These are phyloP conservation scores for Muschampia plurimacula DNA, from an alignment of 2,888 invertebrate species.

Conservation along the genomic window DNA sequence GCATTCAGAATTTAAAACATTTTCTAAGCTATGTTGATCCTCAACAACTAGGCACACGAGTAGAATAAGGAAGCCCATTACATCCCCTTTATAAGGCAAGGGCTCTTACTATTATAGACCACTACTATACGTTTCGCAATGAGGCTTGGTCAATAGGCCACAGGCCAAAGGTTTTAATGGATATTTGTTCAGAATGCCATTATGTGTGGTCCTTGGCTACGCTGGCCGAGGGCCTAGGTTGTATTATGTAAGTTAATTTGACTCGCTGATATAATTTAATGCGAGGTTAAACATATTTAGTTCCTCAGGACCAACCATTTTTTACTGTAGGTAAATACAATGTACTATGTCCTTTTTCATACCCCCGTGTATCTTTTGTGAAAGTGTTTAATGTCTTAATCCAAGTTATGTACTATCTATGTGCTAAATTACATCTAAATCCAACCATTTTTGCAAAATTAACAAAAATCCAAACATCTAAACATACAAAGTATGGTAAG, in stretches of 20 bases:
- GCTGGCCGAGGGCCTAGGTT: constrained; percentile 22
- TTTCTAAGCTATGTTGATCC: not conserved
- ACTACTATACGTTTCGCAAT: constrained; percentile 33
- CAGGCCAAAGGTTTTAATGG: constrained; percentile 27
- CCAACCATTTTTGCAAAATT: no score
- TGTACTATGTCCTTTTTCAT: no score
- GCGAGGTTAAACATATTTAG: not conserved
- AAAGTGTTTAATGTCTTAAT: no score
- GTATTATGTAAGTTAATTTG: constrained; percentile 26
- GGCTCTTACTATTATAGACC: constrained; percentile 25
- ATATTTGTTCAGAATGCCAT: constrained; percentile 36
- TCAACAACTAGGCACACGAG: not conserved
- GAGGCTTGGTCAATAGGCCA: constrained; percentile 20
- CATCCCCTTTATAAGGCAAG: constrained; percentile 33
- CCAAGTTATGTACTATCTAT: no score
- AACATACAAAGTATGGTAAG: no score
- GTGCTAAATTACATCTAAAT: no score
- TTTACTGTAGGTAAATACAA: no score
- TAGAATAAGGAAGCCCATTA: constrained; percentile 26
- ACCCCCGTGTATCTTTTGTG: no score
- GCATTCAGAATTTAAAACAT: not conserved
- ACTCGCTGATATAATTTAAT: constrained; percentile 19
- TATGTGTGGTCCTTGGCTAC: constrained; percentile 34
- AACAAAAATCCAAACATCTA: no score
- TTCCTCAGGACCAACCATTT: no score